These are phyloP conservation scores for Macquaria australasica DNA, from an alignment of 2,113 vertebrate genomes.

Conservation along the genomic window DNA sequence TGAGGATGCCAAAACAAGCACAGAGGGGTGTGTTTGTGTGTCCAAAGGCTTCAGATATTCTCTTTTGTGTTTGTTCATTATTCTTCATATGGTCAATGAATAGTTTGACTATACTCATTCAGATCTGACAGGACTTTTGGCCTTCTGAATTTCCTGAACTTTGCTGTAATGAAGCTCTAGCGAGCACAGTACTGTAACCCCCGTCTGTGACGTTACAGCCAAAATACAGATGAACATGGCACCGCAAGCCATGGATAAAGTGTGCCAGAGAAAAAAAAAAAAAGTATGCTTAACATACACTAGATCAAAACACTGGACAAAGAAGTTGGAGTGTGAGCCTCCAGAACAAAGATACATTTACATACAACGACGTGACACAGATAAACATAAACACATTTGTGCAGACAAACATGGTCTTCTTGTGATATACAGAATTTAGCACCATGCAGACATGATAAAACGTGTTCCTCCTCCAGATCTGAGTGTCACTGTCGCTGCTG, in stretches of 20 bases:
- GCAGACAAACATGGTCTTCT: too few species aligned
- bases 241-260: not conserved
- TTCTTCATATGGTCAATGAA: conserved; percentile 22
- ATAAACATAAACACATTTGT: too few species aligned
- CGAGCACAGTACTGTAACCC: not conserved
- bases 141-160: not conserved
- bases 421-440: too few species aligned
- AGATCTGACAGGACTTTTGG: not conserved
- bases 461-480: not conserved
- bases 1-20: conserved; percentile 59
- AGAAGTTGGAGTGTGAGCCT: not conserved
- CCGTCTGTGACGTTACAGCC: not conserved
- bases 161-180: not conserved
- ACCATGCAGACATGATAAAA: not conserved
- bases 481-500: not conserved
- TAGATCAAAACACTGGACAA: not conserved
- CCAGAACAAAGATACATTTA: too few species aligned
- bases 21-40: conserved; percentile 52
- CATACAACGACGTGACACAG: too few species aligned
- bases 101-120: conserved; percentile 15
- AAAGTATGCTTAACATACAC: not conserved
- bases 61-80: conserved; percentile 25
- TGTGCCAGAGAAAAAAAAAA: not conserved
- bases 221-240: not conserved
- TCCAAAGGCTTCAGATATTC: conserved; percentile 36